Conservation (phyloP, 2,113 vertebrate genomes). For the Nansenia antarctica region DNA sequence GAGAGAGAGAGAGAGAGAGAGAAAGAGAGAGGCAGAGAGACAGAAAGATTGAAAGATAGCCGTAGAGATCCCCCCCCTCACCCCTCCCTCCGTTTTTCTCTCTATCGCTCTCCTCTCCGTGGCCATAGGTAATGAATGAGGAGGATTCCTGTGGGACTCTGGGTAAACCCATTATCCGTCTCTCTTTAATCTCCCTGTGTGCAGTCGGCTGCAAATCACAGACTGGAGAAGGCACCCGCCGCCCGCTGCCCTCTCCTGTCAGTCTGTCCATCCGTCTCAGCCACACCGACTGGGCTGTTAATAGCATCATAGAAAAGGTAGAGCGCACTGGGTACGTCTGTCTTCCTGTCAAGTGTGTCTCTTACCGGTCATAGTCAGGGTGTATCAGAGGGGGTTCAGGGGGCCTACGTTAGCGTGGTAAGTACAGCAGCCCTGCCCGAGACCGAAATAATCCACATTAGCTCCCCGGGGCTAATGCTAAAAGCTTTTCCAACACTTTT, state of each 20-base stretch:
- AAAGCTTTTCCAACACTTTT: too few relatives aligned
- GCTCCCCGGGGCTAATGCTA: too few relatives aligned
- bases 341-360: too few relatives aligned
- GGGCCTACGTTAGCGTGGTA: too few relatives aligned
- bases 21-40: not conserved
- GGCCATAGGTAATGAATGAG: not conserved
- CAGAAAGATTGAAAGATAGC: not conserved
- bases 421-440: too few relatives aligned
- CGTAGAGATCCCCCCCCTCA: too few relatives aligned
- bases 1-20: not conserved
- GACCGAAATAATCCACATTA: too few relatives aligned
- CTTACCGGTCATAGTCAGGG: too few relatives aligned
- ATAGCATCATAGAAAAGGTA: too few relatives aligned
- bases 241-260: not conserved
- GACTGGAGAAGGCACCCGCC: not conserved
- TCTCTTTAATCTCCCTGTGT: slow-evolving; percentile 5
- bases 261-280: not conserved
- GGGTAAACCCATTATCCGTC: not conserved
- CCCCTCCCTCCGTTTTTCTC: slow-evolving; percentile 21
- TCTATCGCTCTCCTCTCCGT: not conserved
- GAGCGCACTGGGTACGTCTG: too few relatives aligned
- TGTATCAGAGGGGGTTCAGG: too few relatives aligned
- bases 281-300: too few relatives aligned
- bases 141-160: not conserved
- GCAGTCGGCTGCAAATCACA: not conserved